phyloP scores from a whole-genome alignment of 2,797 vertebrate genomes.

The Intellagama lesueurii region DNA sequence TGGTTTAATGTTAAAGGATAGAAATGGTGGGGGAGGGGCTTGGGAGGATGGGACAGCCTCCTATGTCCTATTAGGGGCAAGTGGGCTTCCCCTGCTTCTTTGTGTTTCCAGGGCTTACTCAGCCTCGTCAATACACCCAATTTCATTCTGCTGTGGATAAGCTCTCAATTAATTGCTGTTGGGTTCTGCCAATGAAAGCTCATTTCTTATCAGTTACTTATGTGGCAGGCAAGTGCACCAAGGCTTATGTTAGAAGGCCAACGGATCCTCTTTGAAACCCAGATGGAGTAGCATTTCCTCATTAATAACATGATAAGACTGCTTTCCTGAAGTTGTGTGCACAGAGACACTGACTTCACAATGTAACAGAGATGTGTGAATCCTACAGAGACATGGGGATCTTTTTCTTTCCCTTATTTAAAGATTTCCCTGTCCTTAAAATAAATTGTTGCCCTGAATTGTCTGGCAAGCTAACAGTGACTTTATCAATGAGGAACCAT shows the following conservation, averaged over 20 bases:
- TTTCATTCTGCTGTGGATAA: slow-evolving; percentile 65
- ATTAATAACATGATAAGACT: slow-evolving; percentile 68
- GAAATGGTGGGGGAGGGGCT: not conserved
- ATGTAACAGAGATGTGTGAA: slow-evolving; percentile 50
- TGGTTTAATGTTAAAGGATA: not conserved
- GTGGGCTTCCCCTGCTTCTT: not conserved
- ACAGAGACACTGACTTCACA: slow-evolving; percentile 47
- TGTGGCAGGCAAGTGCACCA: slow-evolving; percentile 57
- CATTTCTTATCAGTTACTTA: slow-evolving; percentile 66
- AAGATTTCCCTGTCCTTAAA: not conserved
- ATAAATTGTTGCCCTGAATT: not conserved
- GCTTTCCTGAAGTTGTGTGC: slow-evolving; percentile 53
- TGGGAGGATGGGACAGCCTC: not conserved
- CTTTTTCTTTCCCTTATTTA: not conserved
- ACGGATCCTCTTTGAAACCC: slow-evolving; percentile 66
- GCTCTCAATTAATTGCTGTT: slow-evolving; percentile 69
- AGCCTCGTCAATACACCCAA: slow-evolving; percentile 63
- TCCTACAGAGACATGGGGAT: not conserved
- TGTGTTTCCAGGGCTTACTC: slow-evolving; percentile 52
- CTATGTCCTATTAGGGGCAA: not conserved
- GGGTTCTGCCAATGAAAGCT: slow-evolving; percentile 67
- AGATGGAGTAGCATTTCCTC: slow-evolving; percentile 53
- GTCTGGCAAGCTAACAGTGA: not conserved
- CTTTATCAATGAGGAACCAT: not conserved
- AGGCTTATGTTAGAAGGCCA: slow-evolving; percentile 70